Conservation (phyloP, 2,888 invertebrate species). For the Hypena proboscidalis region DNA sequence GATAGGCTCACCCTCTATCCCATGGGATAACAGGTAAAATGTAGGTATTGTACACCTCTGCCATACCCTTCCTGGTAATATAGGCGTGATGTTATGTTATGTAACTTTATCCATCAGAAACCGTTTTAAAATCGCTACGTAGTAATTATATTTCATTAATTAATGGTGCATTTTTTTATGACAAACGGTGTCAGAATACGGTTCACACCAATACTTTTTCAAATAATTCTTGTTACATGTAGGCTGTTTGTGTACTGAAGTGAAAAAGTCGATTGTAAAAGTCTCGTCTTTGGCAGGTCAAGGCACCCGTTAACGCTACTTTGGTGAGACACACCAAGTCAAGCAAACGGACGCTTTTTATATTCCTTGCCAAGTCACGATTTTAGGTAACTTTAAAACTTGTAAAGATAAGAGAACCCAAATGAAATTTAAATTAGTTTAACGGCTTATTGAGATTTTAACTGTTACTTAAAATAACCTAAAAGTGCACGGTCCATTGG, state of each 20-base stretch:
- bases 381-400: conserved; percentile 18
- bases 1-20: too few relatives aligned
- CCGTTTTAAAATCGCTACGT: too few relatives aligned
- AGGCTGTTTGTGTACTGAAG: conserved; percentile 11
- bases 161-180: too few relatives aligned
- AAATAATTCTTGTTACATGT: too few relatives aligned
- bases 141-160: too few relatives aligned
- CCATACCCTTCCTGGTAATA: too few relatives aligned
- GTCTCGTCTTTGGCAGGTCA: conserved; percentile 33
- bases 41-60: too few relatives aligned
- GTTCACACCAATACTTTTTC: too few relatives aligned
- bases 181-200: too few relatives aligned
- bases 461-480: not conserved
- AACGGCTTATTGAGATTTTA: conserved; percentile 2
- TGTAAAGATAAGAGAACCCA: conserved; percentile 22
- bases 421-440: conserved; percentile 12
- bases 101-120: too few relatives aligned
- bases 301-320: conserved; percentile 34
- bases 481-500: not conserved
- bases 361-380: conserved; percentile 39
- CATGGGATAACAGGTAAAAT: too few relatives aligned
- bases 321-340: conserved; percentile 28
- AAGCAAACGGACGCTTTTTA: conserved; percentile 26
- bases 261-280: conserved; percentile 28
- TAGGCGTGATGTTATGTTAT: too few relatives aligned